These are phyloP conservation scores for Nesidiocoris tenuis DNA, from an alignment of 2,888 invertebrate species.

Conservation along the genomic window DNA sequence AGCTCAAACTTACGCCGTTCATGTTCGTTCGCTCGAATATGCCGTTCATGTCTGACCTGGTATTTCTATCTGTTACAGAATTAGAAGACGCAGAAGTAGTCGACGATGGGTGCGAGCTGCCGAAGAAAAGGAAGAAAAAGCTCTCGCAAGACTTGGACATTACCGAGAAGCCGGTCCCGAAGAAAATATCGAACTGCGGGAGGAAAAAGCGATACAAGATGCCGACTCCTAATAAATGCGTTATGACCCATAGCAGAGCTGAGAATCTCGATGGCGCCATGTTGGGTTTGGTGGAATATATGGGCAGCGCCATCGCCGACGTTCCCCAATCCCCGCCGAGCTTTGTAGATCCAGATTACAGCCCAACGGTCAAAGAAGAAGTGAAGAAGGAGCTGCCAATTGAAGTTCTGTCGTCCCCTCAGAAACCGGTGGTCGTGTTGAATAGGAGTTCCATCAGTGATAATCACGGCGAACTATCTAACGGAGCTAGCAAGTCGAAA, in stretches of 20 bases:
- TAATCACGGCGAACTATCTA: background rate
- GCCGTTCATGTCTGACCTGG: no score
- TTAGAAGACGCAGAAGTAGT: slow-evolving; percentile 59
- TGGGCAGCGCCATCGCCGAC: background rate
- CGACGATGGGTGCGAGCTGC: slow-evolving; percentile 60
- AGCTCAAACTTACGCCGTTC: no score
- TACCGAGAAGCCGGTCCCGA: background rate
- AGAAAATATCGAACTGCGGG: background rate
- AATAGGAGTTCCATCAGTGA: background rate
- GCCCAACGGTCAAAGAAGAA: background rate
- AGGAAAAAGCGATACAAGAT: background rate
- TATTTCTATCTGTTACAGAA: slow-evolving; percentile 53
- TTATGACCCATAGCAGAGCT: background rate
- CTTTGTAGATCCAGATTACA: background rate
- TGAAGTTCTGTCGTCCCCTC: background rate
- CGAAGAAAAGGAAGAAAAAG: slow-evolving; percentile 56
- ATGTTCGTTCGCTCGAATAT: no score
- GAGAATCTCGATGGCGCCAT: background rate
- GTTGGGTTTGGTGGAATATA: background rate
- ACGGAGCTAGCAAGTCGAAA: background rate
- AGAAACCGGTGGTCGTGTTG: background rate
- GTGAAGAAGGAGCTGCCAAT: background rate
- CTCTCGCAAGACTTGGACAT: slow-evolving; percentile 4
- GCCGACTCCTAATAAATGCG: background rate
- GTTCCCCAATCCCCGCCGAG: background rate